Conservation (phyloP, 2,797 vertebrate genomes). For the Esox lucius region DNA sequence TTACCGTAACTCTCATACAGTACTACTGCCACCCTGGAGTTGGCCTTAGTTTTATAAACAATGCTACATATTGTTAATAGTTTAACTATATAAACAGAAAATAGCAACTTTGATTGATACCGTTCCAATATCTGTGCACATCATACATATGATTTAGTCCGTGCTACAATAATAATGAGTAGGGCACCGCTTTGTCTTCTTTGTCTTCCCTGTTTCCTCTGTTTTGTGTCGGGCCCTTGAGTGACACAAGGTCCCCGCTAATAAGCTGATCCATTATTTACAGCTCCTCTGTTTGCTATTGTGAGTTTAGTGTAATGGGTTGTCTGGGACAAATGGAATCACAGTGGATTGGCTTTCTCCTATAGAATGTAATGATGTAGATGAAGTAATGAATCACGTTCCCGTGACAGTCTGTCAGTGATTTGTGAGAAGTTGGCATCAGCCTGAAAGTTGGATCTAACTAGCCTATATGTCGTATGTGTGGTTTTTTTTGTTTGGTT, state of each 20-base stretch:
- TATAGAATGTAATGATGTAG: not conserved
- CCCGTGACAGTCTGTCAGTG: not conserved
- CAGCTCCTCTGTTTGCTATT: constrained; percentile 55
- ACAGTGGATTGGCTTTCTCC: constrained; percentile 45
- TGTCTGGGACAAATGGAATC: constrained; percentile 62
- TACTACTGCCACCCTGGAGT: constrained; percentile 1
- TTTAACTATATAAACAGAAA: constrained; percentile 26
- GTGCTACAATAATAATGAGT: constrained; percentile 21
- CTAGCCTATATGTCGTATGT: not conserved
- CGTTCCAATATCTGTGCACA: not conserved
- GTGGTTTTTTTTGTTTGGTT: not conserved
- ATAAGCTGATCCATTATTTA: constrained; percentile 75
- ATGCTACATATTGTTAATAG: no score
- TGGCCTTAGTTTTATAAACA: constrained; percentile 6
- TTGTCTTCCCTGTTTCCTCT: constrained; percentile 9
- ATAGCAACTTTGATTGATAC: constrained; percentile 45
- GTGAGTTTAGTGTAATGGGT: constrained; percentile 69
- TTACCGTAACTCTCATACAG: no score
- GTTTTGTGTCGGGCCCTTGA: constrained; percentile 31
- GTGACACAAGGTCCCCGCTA: constrained; percentile 62
- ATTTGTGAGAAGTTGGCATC: not conserved
- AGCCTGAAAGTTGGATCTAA: not conserved
- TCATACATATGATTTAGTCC: constrained; percentile 31
- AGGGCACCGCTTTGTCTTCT: constrained; percentile 18
- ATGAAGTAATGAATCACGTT: not conserved